Base-by-base conservation (phyloP, 2,888 invertebrate genomes). In the Drosophila picticornis region DNA sequence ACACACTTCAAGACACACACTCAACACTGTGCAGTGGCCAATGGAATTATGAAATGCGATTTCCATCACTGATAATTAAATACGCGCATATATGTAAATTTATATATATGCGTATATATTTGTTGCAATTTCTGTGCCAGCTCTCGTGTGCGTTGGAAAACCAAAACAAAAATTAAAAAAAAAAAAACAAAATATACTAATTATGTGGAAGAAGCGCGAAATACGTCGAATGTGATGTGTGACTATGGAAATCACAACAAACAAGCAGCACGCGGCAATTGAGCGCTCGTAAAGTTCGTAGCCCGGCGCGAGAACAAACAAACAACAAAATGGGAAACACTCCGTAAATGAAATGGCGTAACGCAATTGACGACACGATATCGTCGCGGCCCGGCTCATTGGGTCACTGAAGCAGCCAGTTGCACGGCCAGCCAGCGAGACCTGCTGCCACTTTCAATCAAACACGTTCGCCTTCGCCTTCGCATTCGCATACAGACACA, bases 381-480 rank as follows among this genome's bases (percentile, higher is more conserved):
- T 73, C 72, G 77, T 74, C 77, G 73, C 80, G 77, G 77, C 66
- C 79, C 79, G 80, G 77, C 78, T 77, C 80, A 81, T 66, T 80
- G 80, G 80, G 80, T 80, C 80, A 80, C 74, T 77, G 77, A 81
- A 75, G 60, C 72, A 65, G 77, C 52, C 75, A 64, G 80, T 75
- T 71, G 69, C 69, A 60, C 79, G 40, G 60, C 46, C 56, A 70
- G 51, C 57, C 22, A 57, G 43, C 57, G n/a, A 31, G 22, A 57
- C 57, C 40, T 29, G n/a, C 25, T 38, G 29, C 56, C 34, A 36
- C 25, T 27, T 50, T 25, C 25, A 55, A 25, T 27, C 27, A 50
- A 50, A 66, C 53, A 65, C 56, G 25, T 46, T 46, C 46, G 46
- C 46, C 46, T 38, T 38, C 38, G 38, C 38, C 7, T 46, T 43